A percentile compares a stretch with the other conserved stretches of the same genome.
phyloP scores from a whole-genome alignment of 2,888 invertebrate species.

The Physocephala rufipes region DNA sequence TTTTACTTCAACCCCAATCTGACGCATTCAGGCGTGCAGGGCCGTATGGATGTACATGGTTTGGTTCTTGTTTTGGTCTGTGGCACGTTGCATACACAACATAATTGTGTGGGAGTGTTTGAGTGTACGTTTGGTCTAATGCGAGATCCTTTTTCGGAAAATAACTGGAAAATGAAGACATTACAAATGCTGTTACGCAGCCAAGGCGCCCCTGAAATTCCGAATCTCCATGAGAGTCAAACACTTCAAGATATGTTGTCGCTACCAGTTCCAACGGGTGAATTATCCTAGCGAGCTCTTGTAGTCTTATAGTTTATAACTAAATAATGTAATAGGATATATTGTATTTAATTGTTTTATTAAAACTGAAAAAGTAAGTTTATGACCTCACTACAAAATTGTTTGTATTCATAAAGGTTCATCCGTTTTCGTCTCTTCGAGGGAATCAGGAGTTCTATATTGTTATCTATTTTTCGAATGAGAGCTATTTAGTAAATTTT shows the following conservation, averaged over 20 bases:
- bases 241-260: constrained; percentile 51
- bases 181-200: constrained; percentile 67
- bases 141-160: constrained; percentile 71
- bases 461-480: too few species aligned
- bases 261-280: constrained; percentile 53
- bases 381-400: too few species aligned
- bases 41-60: constrained; percentile 71
- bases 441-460: not conserved
- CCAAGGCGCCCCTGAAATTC: constrained; percentile 49
- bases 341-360: not conserved
- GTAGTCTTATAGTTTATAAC: constrained; percentile 1
- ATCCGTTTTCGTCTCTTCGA: not conserved
- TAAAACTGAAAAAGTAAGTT: too few species aligned
- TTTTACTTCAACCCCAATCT: constrained; percentile 72
- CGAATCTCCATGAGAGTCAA: constrained; percentile 52
- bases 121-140: constrained; percentile 74
- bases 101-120: constrained; percentile 71
- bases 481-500: not conserved
- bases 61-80: constrained; percentile 71
- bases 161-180: constrained; percentile 76
- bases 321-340: not conserved
- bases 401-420: not conserved
- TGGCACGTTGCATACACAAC: constrained; percentile 71
- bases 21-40: constrained; percentile 69
- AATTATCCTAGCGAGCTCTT: constrained; percentile 45